Evolutionary conservation across 1,140 invertebrate genomes (phyloP).

Genomic region (Camponotus pennsylvanicus): DNA sequence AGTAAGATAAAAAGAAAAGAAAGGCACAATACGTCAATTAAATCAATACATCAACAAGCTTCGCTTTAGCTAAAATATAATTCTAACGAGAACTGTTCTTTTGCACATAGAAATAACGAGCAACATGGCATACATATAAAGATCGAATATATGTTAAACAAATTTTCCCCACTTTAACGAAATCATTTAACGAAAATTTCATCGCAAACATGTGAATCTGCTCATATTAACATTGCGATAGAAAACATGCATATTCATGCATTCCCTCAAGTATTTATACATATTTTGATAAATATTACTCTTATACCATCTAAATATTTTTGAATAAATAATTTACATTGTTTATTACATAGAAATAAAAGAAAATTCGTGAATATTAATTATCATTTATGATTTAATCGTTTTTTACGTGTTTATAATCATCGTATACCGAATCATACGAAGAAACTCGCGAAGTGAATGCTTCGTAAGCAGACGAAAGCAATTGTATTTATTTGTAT

Average conservation of each 20-base stretch:
- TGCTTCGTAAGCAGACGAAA: not conserved
- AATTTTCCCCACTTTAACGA: not conserved
- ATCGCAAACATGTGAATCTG: not conserved
- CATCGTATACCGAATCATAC: not conserved
- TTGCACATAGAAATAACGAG: not conserved
- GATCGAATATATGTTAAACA: not conserved
- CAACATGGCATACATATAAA: slow-evolving; percentile 24
- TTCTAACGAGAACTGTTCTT: slow-evolving; percentile 26
- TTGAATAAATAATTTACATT: not conserved
- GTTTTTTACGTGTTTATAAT: slow-evolving; percentile 33
- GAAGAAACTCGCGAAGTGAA: not conserved
- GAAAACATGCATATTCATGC: not conserved
- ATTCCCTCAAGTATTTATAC: not conserved
- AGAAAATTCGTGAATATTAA: not conserved
- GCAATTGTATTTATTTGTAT: slow-evolving; percentile 8
- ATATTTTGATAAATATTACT: not conserved
- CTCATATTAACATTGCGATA: not conserved
- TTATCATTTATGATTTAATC: not conserved
- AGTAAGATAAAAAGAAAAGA: not conserved
- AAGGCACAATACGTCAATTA: slow-evolving; percentile 69
- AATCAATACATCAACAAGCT: slow-evolving; percentile 51
- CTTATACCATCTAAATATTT: not conserved
- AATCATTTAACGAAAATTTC: not conserved
- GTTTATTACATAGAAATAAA: not conserved
- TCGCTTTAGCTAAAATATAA: slow-evolving; percentile 1